Base-by-base conservation (phyloP, 2,888 invertebrate genomes). In the Leptinotarsa juncta region DNA sequence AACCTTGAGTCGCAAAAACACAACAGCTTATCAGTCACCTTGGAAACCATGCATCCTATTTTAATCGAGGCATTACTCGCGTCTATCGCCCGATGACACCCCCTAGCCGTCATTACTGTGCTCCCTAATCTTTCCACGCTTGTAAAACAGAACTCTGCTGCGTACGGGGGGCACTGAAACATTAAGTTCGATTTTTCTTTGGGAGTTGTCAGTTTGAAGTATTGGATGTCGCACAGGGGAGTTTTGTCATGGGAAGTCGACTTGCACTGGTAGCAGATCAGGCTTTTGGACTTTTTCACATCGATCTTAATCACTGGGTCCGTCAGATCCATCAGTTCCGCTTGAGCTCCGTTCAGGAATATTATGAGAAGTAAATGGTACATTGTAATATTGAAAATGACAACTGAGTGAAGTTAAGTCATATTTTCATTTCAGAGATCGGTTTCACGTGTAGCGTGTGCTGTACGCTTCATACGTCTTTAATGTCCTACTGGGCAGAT, bases 191-290 rank as follows among this genome's bases (percentile, higher is more conserved):
- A 12, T 26, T 74, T 74, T 65, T 53, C 62, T n/a, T 18, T 26
- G n/a, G 20, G 42, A n/a, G 20, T 32, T 57, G 51, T 62, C 42
- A 74, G 42, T 42, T 71, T 70, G 57, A 74, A 74, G 55, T 62
- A 70, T 16, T 67, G 51, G 4, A 67, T 10, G 55, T 74, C 74
- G 20, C 74, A 74, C 48, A 67, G 50, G 4, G 71, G 74, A 15
- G 66, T 20, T 14, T 18, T 62, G 53, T 74, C 74, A 0, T 42
- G 32, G 14, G 67, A 50, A 3, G 20, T 67, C 15, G 74, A 74
- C 10, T 67, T 62, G 53, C 74, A 74, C 49, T 74, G 74, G 32
- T 74, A 74, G 42, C 74, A 74, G 57, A 71, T 42, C 5, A 74
- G 48, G 55, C 65, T 48, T 20, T 62, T 67, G 5, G 71, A 66